Conservation (phyloP, 2,888 invertebrate species). For the Protophormia terraenovae region DNA sequence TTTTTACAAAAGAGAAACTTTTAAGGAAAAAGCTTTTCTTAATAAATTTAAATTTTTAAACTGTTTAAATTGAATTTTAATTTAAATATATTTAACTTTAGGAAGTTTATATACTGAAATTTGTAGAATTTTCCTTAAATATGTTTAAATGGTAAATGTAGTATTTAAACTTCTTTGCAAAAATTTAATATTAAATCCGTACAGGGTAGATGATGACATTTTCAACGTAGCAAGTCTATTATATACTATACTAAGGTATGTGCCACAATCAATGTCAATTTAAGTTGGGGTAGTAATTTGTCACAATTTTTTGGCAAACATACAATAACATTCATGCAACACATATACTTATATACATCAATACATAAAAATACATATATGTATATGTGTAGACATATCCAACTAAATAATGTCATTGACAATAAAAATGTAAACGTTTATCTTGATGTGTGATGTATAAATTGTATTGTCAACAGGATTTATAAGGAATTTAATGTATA, state of each 20-base stretch:
- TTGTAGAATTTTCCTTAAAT: no score
- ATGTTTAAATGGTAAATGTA: no score
- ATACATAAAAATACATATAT: no score
- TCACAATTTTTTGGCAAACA: conserved; percentile 41
- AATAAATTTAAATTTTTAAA: no score
- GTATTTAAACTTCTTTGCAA: no score
- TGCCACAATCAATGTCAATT: conserved; percentile 27
- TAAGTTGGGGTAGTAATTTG: conserved; percentile 48
- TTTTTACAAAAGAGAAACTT: no score
- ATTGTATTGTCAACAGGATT: conserved; percentile 65
- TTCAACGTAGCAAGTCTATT: background rate
- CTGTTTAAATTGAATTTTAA: no score
- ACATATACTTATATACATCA: background rate
- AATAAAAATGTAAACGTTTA: conserved; percentile 32
- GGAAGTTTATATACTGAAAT: no score
- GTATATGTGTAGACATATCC: no score
- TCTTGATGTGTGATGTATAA: conserved; percentile 35
- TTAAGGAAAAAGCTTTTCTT: background rate
- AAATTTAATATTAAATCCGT: background rate
- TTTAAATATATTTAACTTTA: no score
- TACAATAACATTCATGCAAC: background rate
- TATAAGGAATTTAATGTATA: conserved; percentile 40
- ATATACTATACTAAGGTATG: background rate
- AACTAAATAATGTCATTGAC: conserved; percentile 51
- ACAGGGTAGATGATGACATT: background rate